phyloP scores from a whole-genome alignment of 2,888 invertebrate species.

The Drosophila differens region DNA sequence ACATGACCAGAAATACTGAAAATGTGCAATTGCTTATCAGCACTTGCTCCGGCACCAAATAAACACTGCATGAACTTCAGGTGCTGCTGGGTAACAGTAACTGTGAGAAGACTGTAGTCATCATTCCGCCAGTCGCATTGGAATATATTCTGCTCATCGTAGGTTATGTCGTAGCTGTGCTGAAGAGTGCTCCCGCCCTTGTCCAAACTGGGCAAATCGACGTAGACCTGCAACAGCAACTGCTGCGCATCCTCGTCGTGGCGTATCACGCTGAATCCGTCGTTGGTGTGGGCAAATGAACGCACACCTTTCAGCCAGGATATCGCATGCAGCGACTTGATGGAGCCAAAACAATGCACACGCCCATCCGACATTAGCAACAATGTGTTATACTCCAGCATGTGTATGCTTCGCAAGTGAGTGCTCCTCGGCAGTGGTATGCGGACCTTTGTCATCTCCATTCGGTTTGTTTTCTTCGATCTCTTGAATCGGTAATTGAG shows the following conservation, averaged over 20 bases:
- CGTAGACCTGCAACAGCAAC: conserved; percentile 75
- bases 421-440: conserved; percentile 60
- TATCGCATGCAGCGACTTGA: conserved; percentile 79
- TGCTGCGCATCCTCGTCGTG: conserved; percentile 45
- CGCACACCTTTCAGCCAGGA: conserved; percentile 78
- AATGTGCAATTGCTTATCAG: conserved; percentile 64
- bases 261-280: conserved; percentile 82
- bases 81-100: conserved; percentile 63
- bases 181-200: conserved; percentile 62
- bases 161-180: conserved; percentile 80
- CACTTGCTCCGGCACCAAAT: conserved; percentile 36
- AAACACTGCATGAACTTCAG: conserved; percentile 71
- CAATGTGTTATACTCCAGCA: conserved; percentile 83
- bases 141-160: conserved; percentile 81
- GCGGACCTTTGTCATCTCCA: conserved; percentile 75
- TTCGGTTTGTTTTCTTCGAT: conserved; percentile 51
- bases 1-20: conserved; percentile 81
- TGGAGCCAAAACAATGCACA: conserved; percentile 82
- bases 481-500: conserved; percentile 83
- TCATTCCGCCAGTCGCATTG: conserved; percentile 80
- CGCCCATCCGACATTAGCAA: conserved; percentile 78
- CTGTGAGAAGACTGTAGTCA: conserved; percentile 68
- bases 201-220: conserved; percentile 75
- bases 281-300: conserved; percentile 62
- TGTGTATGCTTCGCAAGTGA: conserved; percentile 70